Conservation (phyloP, 2,797 vertebrate genomes). For the Muscicapa comitata region DNA sequence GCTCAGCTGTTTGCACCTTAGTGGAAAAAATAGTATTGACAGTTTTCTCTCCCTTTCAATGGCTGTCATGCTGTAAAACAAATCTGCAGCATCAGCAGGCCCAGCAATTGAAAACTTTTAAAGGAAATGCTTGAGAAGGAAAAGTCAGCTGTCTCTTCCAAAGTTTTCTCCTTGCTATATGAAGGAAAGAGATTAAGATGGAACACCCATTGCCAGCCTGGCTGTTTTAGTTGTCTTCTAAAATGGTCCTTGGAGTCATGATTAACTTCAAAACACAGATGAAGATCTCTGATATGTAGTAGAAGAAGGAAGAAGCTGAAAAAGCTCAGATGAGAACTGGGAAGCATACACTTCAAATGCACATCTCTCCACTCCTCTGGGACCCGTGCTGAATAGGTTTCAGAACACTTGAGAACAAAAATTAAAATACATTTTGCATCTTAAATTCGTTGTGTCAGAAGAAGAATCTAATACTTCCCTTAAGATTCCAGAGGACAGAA, state of each 20-base stretch:
- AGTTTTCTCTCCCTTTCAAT: not conserved
- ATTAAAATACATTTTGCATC: not conserved
- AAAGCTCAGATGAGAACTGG: not conserved
- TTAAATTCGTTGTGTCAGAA: not conserved
- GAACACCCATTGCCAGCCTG: not conserved
- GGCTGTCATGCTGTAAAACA: not conserved
- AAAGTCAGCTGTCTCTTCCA: not conserved
- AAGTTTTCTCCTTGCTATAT: not conserved
- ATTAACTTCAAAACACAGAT: not conserved
- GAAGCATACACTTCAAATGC: not conserved
- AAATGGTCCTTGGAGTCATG: not conserved
- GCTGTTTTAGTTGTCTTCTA: not conserved
- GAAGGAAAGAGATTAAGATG: not conserved
- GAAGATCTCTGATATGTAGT: not conserved
- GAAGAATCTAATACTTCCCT: not conserved
- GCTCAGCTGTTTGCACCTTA: not conserved
- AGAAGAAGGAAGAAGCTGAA: not conserved
- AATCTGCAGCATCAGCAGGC: not conserved
- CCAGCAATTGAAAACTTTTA: not conserved
- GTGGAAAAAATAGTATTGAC: not conserved
- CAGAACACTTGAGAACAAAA: not conserved
- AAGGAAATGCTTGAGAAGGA: not conserved
- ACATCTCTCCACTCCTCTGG: not conserved
- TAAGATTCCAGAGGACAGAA: not conserved
- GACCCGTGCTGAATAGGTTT: not conserved